A percentile compares a stretch with the other conserved stretches of the same genome.
Evolutionary conservation across 2,888 invertebrate species (phyloP).

Genomic region (Drosophila histrio): DNA sequence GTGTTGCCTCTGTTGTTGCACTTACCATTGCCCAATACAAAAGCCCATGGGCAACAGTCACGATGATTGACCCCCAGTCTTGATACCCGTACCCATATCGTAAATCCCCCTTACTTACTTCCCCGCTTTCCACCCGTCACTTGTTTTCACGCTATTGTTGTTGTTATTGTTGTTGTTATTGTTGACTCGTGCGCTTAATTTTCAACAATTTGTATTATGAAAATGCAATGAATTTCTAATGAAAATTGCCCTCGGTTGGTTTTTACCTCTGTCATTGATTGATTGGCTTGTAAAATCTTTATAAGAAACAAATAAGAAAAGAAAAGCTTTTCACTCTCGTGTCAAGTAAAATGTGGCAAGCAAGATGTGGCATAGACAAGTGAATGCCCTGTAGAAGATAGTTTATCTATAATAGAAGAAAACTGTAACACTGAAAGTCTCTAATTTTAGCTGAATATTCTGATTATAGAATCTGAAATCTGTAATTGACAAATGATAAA

Average conservation of each 20-base stretch:
- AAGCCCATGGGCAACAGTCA: conserved; percentile 41
- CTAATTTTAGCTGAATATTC: too few species aligned
- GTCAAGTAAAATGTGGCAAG: conserved; percentile 38
- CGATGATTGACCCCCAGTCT: conserved; percentile 43
- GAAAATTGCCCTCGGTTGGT: conserved; percentile 49
- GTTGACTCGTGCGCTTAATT: conserved; percentile 78
- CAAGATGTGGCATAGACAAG: neutral
- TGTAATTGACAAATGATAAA: too few species aligned
- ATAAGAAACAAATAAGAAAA: conserved; percentile 26
- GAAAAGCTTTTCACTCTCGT: conserved; percentile 69
- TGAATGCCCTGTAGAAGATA: conserved; percentile 27
- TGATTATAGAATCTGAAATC: too few species aligned
- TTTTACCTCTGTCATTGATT: conserved; percentile 79
- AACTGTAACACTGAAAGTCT: too few species aligned
- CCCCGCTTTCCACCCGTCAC: conserved; percentile 24
- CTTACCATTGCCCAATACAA: conserved; percentile 42
- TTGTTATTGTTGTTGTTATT: conserved; percentile 62
- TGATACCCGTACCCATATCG: conserved; percentile 4
- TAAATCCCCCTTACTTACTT: neutral
- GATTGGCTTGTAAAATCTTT: conserved; percentile 69
- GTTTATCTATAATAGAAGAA: too few species aligned
- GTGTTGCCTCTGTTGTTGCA: conserved; percentile 17
- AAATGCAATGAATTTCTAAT: conserved; percentile 70
- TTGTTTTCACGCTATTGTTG: conserved; percentile 79
- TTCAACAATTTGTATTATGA: conserved; percentile 75